These are phyloP conservation scores for Drosophila prolongata DNA, from an alignment of 2,888 invertebrate species.

Conservation along the genomic window DNA sequence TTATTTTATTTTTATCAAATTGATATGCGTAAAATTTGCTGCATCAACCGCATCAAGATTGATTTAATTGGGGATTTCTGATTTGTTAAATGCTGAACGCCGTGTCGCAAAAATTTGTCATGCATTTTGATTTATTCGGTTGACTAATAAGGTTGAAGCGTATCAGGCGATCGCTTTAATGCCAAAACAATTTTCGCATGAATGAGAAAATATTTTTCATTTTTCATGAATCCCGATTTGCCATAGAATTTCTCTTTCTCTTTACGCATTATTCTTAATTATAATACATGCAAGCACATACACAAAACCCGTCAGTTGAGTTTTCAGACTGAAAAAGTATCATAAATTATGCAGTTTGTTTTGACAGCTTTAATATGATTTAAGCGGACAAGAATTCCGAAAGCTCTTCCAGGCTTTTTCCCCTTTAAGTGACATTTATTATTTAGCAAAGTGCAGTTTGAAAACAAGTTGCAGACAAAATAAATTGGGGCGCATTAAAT, in stretches of 20 bases:
- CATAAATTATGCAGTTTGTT: constrained; percentile 10
- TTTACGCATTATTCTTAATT: constrained; percentile 12
- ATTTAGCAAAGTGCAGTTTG: constrained; percentile 26
- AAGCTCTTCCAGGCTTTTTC: constrained; percentile 1
- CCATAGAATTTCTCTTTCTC: background rate
- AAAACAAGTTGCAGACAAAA: constrained; percentile 17
- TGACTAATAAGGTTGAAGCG: background rate
- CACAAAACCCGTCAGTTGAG: background rate
- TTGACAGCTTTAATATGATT: constrained; percentile 19
- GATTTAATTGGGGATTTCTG: constrained; percentile 37
- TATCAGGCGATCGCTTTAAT: background rate
- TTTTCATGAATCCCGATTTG: constrained; percentile 6
- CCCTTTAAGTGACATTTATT: constrained; percentile 30
- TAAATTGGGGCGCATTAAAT: constrained; percentile 31
- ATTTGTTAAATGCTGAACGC: background rate
- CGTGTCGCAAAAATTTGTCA: background rate
- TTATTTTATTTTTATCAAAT: constrained; percentile 33
- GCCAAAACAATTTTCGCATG: background rate
- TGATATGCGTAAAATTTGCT: constrained; percentile 27
- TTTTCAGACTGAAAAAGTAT: constrained; percentile 3
- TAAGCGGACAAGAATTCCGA: constrained; percentile 8
- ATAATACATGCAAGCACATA: constrained; percentile 3
- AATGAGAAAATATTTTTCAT: background rate
- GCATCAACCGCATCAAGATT: constrained; percentile 22
- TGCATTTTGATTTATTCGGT: background rate